phyloP scores from a whole-genome alignment of 2,113 vertebrate genomes.

The Butastur rufipennis region DNA sequence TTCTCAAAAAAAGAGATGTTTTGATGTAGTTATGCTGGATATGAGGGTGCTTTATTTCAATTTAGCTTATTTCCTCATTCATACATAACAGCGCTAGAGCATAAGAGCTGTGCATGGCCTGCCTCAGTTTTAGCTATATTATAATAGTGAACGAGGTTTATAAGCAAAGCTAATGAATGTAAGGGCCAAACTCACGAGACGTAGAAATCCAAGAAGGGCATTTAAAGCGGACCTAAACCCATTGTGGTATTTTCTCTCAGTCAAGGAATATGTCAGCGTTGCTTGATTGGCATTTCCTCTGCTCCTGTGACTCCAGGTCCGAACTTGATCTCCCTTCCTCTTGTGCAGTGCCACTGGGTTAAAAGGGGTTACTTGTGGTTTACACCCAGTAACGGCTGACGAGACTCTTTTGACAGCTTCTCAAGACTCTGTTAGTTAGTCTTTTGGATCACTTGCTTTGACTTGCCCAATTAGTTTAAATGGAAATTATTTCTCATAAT shows the following conservation, averaged over 20 bases:
- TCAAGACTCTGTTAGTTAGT: neutral
- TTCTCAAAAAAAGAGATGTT: neutral
- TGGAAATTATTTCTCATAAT: neutral
- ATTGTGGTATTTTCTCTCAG: neutral
- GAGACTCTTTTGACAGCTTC: neutral
- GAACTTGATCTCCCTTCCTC: neutral
- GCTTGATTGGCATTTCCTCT: neutral
- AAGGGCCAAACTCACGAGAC: neutral
- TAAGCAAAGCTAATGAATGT: neutral
- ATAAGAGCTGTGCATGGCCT: neutral
- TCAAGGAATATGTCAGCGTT: neutral
- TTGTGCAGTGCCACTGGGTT: neutral
- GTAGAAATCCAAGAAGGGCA: neutral
- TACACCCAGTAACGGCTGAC: neutral
- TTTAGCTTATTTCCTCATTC: conserved; percentile 10
- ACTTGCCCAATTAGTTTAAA: neutral
- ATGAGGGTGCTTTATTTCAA: neutral
- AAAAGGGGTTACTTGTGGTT: neutral
- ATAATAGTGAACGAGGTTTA: neutral
- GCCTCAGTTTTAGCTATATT: neutral
- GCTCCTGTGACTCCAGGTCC: neutral
- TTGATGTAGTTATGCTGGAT: neutral
- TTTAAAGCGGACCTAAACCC: neutral
- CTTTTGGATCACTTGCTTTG: neutral
- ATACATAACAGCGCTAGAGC: neutral